Percentiles rank a stretch among this genome's conserved stretches.
Conservation (phyloP, 1,140 invertebrate species). For the Hesperophylax magnus region DNA sequence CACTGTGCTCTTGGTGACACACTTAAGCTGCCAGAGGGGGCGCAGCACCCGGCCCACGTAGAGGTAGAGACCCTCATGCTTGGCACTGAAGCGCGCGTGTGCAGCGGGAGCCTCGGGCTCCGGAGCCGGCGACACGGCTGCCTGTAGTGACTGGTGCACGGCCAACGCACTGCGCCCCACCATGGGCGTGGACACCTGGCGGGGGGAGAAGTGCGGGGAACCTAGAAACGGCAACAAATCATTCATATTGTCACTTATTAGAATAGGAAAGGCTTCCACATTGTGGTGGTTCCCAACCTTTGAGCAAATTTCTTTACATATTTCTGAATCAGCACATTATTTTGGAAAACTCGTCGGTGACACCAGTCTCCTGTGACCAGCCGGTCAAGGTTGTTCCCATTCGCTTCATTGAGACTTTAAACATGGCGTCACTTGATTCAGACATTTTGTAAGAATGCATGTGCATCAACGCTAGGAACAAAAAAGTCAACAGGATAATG, state of each 20-base stretch:
- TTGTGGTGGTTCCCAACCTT: no score
- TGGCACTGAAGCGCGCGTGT: constrained; percentile 80
- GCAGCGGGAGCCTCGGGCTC: constrained; percentile 60
- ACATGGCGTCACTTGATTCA: no score
- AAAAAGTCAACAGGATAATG: no score
- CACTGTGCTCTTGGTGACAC: constrained; percentile 76
- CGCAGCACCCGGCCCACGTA: constrained; percentile 89
- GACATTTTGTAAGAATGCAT: no score
- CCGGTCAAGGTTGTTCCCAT: no score
- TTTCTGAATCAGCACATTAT: no score
- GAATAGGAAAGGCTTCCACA: no score
- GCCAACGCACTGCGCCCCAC: constrained; percentile 61
- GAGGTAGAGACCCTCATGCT: constrained; percentile 94
- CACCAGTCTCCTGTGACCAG: no score
- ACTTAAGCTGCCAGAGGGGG: constrained; percentile 84
- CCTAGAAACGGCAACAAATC: constrained; percentile 54
- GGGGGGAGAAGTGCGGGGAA: constrained; percentile 68
- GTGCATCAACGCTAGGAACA: no score
- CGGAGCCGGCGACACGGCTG: constrained; percentile 45
- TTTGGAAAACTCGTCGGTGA: no score
- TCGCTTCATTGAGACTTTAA: no score
- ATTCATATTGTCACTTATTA: not conserved
- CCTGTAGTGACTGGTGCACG: constrained; percentile 56
- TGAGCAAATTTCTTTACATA: no score
- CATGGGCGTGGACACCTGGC: constrained; percentile 70